phyloP scores from a whole-genome alignment of 2,113 vertebrate genomes.

The Muntiacus muntjak region DNA sequence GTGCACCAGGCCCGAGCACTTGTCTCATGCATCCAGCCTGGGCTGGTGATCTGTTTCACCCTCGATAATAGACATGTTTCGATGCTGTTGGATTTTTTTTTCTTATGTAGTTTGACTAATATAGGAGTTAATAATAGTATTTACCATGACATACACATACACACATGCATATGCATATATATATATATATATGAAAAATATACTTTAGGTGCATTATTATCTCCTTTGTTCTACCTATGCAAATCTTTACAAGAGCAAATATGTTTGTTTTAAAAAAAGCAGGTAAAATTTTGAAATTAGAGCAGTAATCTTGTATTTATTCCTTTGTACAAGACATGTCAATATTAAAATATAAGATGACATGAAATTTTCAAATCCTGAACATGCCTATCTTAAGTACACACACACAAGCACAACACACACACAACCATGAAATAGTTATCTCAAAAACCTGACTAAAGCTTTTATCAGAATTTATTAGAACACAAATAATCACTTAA shows the following conservation, averaged over 20 bases:
- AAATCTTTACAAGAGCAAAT: neutral
- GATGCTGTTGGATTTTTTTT: neutral
- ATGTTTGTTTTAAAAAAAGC: neutral
- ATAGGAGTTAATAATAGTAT: neutral
- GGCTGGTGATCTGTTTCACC: no score
- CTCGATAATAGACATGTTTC: no score
- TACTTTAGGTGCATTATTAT: neutral
- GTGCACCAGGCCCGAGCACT: no score
- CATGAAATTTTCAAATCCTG: neutral
- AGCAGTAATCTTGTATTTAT: neutral
- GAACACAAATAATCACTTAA: neutral
- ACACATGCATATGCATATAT: neutral
- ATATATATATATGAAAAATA: neutral
- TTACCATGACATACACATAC: neutral
- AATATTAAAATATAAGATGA: neutral
- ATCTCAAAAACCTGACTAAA: neutral
- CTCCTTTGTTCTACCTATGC: neutral
- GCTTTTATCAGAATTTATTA: neutral
- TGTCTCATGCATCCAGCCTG: no score
- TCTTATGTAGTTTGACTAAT: neutral
- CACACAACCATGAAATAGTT: rapidly evolving
- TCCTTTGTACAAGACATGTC: neutral
- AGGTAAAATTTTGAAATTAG: neutral
- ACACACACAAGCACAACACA: neutral
- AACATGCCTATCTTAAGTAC: neutral